Evolutionary conservation across 2,797 vertebrate species (phyloP), one percentile per base, ranked within the genome.

Genomic region (Tenualosa ilisha): DNA sequence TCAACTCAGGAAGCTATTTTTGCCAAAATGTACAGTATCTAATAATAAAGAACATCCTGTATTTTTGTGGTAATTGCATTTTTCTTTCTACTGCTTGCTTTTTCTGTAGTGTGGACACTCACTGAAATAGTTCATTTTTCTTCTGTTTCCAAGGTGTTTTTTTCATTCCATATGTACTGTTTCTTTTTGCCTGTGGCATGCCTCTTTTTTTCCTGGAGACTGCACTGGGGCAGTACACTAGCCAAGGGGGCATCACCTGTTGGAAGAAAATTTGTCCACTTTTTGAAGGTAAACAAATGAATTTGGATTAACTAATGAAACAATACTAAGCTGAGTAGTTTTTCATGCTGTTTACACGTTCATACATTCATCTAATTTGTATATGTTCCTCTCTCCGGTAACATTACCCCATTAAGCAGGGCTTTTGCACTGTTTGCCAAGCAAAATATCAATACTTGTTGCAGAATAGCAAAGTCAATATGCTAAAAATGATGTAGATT

Each of bases 141-240:
- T 72, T 79, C 31, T 68, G 46, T 53, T 40, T 56, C 72, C 7
- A 61, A 96, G 95, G 95, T 20, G 95, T 88, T 72, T 96, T 96
- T 92, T 93, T 96, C 90, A 93, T 96, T 89, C 95, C 95, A 0
- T 96, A 96, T 86, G 40, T 94, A 54, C 84, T 96, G 86, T 96
- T 96, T 90, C 89, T 96, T 89, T 90, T 95, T 86, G 93, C 94
- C 83, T 96, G 95, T 84, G 95, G 95, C 37, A 94, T 96, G 56
- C 95, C 95, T 1, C 93, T 96, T 53, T 96, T 96, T 91, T 93
- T 96, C 87, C 79, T 96, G 92, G 95, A 96, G 87, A 96, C 92
- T 0, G 92, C 95, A 22, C 84, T 96, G 92, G 95, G 95, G n/a
- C 95, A 96, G 88, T 96, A 89, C 90, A 96, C 95, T 83, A 96